Conservation (phyloP, 1,140 invertebrate species). For the Heliothis virescens region DNA sequence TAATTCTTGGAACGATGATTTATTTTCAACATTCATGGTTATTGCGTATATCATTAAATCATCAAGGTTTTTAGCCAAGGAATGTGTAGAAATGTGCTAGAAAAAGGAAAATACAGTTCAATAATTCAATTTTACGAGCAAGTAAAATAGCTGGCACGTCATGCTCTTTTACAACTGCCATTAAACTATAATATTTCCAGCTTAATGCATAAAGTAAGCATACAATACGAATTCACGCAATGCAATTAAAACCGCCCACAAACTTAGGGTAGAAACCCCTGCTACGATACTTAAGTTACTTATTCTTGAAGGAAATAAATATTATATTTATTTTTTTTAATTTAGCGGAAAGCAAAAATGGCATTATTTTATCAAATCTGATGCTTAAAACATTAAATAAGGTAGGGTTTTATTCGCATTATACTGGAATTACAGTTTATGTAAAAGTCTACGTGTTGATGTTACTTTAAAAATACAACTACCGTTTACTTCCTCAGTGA, state of each 20-base stretch:
- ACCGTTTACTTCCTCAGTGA: too few species aligned
- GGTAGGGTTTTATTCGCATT: too few species aligned
- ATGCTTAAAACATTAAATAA: too few species aligned
- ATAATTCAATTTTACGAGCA: conserved; percentile 29
- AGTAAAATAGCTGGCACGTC: conserved; percentile 33
- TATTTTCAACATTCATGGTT: neutral
- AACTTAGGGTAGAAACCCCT: conserved; percentile 1
- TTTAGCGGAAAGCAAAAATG: neutral
- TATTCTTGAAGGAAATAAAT: neutral
- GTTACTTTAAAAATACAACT: too few species aligned
- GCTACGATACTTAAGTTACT: conserved; percentile 3
- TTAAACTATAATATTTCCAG: conserved; percentile 48
- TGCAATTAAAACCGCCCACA: conserved; percentile 43
- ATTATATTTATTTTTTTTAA: neutral
- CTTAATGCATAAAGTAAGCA: conserved; percentile 40
- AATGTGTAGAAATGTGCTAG: neutral
- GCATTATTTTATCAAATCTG: too few species aligned
- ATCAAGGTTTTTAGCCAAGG: neutral
- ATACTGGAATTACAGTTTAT: too few species aligned
- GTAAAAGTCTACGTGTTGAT: too few species aligned
- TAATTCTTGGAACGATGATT: too few species aligned
- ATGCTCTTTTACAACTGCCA: conserved; percentile 45
- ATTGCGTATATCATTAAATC: neutral
- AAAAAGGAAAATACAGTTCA: conserved; percentile 20
- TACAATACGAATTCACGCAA: conserved; percentile 48